A percentile compares a stretch with the other conserved stretches of the same genome.
phyloP scores from a whole-genome alignment of 2,797 vertebrate species.

The Ceryle rudis region DNA sequence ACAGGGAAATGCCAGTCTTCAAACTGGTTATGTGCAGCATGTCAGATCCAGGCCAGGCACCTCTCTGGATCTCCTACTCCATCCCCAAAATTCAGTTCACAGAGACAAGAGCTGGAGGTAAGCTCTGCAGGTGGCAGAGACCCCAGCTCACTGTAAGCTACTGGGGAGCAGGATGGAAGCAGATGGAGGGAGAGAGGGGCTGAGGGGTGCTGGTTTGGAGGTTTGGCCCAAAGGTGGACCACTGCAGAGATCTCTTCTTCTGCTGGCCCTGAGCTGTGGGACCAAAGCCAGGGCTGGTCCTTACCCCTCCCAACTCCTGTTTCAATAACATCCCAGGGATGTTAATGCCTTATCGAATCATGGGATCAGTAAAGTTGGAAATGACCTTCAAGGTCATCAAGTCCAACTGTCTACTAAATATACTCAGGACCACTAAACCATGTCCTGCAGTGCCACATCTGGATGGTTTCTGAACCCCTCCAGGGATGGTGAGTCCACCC shows the following conservation, averaged over 20 bases:
- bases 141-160: not conserved
- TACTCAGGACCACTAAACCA: too few species aligned
- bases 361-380: too few species aligned
- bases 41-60: not conserved
- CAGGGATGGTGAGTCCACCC: too few species aligned
- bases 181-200: fast-evolving
- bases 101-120: not conserved
- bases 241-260: not conserved
- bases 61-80: not conserved
- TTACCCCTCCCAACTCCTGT: not conserved
- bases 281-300: not conserved
- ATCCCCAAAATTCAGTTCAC: not conserved
- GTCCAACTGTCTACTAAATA: too few species aligned
- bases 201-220: not conserved
- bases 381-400: too few species aligned
- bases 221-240: not conserved
- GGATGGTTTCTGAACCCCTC: too few species aligned
- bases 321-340: not conserved
- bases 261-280: not conserved
- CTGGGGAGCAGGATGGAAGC: not conserved
- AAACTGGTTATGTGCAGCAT: not conserved
- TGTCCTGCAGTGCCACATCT: too few species aligned
- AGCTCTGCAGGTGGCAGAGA: not conserved
- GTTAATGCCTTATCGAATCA: too few species aligned
- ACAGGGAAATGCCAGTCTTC: not conserved